Evolutionary conservation across 92 coral and sea anemone species (phyloP), one percentile per base, ranked within the genome.

Genomic region (Parazoanthus swiftii): DNA sequence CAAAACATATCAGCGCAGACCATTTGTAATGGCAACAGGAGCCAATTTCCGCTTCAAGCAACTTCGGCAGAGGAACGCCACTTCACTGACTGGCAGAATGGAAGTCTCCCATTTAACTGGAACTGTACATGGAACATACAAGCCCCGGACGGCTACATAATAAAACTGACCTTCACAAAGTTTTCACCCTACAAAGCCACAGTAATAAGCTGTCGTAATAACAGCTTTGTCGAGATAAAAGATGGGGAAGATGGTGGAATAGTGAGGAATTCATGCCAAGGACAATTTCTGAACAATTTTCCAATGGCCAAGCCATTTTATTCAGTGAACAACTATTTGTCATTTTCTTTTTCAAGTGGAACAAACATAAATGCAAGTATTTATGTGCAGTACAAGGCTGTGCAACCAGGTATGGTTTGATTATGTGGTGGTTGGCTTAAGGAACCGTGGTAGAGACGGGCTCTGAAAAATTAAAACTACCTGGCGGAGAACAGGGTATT

Each of bases 301-400:
- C 77, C 87, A 26, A 43, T 84, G 78, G 77, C 46, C 35, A 84
- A 18, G 37, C 46, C 68, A 26, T 84, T 84, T 56, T 84, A 71
- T 71, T 84, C 87, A 46, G 66, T 48, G 54, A 70, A 11, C 13
- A 84, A 84, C 79, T 71, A 84, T 26, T 48, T 84, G 33, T 70
- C 78, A 70, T 8, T 84, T 21, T 23, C 43, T 10, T 84, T 43
- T 71, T 84, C 87, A 84, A 84, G 87, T 84, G 87, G 87, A 84
- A 71, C 43, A 16, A 6, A 50, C 59, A 44, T 8, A 25, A 6
- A 68, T 84, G 79, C 87, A 21, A 26, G 18, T 5, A 71, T 84
- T 71, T 7, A 25, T 70, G 77, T 70, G 37, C 15, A 25, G 20
- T 84, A 71, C 65, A 70, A 70, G 75, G 87, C 87, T 44, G 46